phyloP scores from a whole-genome alignment of 2,113 vertebrate genomes.

The Malaclemys terrapin region DNA sequence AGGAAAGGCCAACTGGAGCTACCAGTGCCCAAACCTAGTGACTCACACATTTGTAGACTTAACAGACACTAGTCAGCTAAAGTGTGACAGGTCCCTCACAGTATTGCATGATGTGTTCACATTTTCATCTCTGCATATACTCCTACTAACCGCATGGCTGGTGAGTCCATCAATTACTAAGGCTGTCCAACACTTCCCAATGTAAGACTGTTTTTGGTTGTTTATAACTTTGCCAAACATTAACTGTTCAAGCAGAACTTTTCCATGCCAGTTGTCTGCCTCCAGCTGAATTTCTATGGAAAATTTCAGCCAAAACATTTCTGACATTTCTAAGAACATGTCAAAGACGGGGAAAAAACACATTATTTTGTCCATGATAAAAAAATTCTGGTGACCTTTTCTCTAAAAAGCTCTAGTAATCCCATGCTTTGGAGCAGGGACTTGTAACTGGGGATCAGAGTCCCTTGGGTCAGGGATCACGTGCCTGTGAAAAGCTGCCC shows the following conservation, averaged over 20 bases:
- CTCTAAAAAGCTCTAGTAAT: too few species aligned
- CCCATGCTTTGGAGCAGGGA: too few species aligned
- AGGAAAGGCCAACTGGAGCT: fast-evolving
- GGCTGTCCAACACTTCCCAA: neutral
- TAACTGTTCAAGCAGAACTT: constrained; percentile 19
- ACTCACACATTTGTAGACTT: fast-evolving
- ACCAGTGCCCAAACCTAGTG: neutral
- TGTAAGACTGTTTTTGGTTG: neutral
- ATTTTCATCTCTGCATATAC: fast-evolving
- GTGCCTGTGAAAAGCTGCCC: neutral
- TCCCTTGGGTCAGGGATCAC: too few species aligned
- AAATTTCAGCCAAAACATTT: constrained; percentile 34
- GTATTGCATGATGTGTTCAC: fast-evolving
- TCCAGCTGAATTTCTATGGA: neutral
- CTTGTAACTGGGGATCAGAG: too few species aligned
- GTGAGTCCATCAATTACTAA: too few species aligned
- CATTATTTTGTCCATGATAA: too few species aligned
- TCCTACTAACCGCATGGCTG: neutral
- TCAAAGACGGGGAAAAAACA: too few species aligned
- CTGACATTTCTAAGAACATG: constrained; percentile 29
- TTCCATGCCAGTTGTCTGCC: neutral
- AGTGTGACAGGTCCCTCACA: too few species aligned
- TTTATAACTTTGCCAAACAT: neutral
- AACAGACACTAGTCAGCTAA: fast-evolving
- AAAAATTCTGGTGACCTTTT: too few species aligned